These are phyloP conservation scores for Serrognathus titanus DNA, from an alignment of 2,888 invertebrate genomes.

Conservation along the genomic window DNA sequence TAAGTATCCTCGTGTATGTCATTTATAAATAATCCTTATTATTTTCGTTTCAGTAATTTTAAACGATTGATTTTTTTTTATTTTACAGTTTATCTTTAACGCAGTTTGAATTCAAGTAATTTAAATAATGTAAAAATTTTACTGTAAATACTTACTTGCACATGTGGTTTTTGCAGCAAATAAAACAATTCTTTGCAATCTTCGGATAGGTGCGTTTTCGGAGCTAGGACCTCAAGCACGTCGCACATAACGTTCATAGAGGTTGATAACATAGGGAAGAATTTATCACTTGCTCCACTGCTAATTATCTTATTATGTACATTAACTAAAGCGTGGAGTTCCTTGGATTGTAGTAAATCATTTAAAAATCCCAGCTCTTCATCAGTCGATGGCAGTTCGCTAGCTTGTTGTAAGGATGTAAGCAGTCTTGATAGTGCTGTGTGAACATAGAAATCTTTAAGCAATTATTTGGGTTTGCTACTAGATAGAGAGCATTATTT, in stretches of 20 bases:
- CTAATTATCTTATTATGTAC: slow-evolving; percentile 86
- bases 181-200: slow-evolving; percentile 78
- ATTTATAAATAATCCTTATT: no score
- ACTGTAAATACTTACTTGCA: slow-evolving; percentile 61
- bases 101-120: no score
- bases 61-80: no score
- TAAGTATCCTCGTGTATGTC: no score
- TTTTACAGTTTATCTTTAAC: no score
- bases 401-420: slow-evolving; percentile 78
- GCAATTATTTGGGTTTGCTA: no score
- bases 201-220: slow-evolving; percentile 63
- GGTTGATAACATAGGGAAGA: slow-evolving; percentile 80
- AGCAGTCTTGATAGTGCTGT: slow-evolving; percentile 77
- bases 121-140: no score
- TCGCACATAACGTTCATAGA: slow-evolving; percentile 76
- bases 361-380: slow-evolving; percentile 85
- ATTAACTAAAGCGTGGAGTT: slow-evolving; percentile 84
- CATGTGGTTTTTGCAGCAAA: slow-evolving; percentile 79
- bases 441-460: slow-evolving; percentile 3
- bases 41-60: no score
- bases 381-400: slow-evolving; percentile 67
- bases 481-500: no score
- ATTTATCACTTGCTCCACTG: slow-evolving; percentile 79
- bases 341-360: slow-evolving; percentile 79
- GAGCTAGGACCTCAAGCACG: slow-evolving; percentile 73